Conservation (phyloP, 2,113 vertebrate genomes). For the Pan paniscus region DNA sequence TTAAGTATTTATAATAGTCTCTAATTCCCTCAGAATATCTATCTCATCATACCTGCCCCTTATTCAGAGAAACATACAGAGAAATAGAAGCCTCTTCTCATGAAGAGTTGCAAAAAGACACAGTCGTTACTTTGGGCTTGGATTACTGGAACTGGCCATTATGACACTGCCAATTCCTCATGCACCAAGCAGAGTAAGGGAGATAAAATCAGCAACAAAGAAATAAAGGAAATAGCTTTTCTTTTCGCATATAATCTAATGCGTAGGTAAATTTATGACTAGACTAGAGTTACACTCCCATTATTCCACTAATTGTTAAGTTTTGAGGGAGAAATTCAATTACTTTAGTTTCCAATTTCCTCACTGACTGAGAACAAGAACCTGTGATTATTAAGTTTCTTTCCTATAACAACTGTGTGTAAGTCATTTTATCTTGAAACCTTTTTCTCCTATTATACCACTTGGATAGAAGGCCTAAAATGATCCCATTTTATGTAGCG, state of each 20-base stretch:
- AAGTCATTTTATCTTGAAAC: background rate
- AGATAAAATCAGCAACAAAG: background rate
- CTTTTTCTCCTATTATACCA: background rate
- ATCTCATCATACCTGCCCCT: background rate
- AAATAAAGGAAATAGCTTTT: background rate
- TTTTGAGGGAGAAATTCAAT: background rate
- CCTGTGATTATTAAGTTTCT: background rate
- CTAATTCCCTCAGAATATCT: background rate
- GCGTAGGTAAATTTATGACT: background rate
- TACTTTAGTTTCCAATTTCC: background rate
- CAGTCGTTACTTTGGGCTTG: background rate
- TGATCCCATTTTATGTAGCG: background rate
- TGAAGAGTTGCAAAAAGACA: background rate
- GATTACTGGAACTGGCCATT: background rate
- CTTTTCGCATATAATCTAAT: background rate
- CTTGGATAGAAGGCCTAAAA: background rate
- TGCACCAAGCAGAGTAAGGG: background rate
- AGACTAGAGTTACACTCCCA: background rate
- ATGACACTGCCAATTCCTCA: rapidly evolving
- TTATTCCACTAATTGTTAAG: background rate
- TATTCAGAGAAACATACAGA: background rate
- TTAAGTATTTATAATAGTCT: conserved; percentile 2
- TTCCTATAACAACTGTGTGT: background rate
- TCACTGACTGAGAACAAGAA: background rate
- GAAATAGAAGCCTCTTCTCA: background rate